phyloP scores from a whole-genome alignment of 1,140 invertebrate species.

The Caligus rogercresseyi region DNA sequence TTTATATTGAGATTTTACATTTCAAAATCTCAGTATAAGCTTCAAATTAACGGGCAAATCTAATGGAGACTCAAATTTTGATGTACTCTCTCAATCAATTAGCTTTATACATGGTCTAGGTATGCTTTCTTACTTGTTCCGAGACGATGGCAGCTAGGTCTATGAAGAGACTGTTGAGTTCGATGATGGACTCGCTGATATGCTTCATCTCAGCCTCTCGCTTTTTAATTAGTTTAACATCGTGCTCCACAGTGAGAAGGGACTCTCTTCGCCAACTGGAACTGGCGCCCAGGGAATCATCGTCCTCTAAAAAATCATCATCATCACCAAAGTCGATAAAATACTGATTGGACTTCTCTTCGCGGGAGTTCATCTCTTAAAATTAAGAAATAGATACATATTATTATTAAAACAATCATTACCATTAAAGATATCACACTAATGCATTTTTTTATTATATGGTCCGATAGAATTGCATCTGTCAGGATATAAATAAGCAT shows the following conservation, averaged over 20 bases:
- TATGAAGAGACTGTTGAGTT: conserved; percentile 85
- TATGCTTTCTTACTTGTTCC: conserved; percentile 36
- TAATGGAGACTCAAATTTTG: no score
- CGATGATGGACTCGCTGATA: conserved; percentile 41
- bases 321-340: not conserved
- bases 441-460: no score
- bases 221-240: conserved; percentile 3
- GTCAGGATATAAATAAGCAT: no score
- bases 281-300: not conserved
- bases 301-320: not conserved
- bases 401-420: not conserved
- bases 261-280: not conserved
- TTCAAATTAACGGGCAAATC: no score
- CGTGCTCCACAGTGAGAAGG: not conserved
- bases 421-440: no score
- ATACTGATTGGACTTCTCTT: conserved; percentile 8
- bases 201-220: conserved; percentile 5
- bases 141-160: conserved; percentile 42
- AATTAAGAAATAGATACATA: not conserved
- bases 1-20: no score
- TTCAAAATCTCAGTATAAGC: no score
- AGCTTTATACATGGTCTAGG: not conserved
- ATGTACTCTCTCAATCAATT: no score
- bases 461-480: no score
- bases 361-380: conserved; percentile 4